These are phyloP conservation scores for Numida meleagris DNA, from an alignment of 2,113 vertebrate species.

Conservation along the genomic window DNA sequence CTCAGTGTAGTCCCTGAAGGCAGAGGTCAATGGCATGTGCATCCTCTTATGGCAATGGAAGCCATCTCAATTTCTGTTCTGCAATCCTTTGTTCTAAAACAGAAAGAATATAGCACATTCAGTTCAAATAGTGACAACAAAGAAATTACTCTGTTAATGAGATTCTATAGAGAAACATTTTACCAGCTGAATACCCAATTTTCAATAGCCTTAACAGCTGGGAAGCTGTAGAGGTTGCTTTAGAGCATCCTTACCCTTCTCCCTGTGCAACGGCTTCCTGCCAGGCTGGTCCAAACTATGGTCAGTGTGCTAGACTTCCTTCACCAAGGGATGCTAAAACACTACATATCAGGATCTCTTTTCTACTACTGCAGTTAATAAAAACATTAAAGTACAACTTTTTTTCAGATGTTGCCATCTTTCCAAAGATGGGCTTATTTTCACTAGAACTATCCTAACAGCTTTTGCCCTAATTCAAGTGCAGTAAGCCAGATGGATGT, in stretches of 20 bases:
- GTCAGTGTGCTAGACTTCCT: background rate
- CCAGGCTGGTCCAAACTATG: background rate
- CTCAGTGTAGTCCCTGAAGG: background rate
- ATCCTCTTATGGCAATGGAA: background rate
- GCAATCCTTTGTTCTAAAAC: background rate
- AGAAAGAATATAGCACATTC: background rate
- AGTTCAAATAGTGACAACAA: background rate
- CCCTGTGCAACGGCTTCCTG: background rate
- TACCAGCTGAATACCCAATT: background rate
- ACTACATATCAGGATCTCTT: background rate
- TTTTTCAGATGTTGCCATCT: background rate
- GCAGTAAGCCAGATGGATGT: background rate
- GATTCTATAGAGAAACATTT: background rate
- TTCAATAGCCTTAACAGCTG: background rate
- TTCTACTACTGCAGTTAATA: background rate
- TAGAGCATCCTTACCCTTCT: background rate
- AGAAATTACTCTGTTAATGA: background rate
- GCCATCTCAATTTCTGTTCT: background rate
- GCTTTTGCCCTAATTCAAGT: background rate
- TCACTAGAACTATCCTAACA: background rate
- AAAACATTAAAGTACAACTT: background rate
- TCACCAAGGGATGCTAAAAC: background rate
- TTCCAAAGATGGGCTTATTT: background rate
- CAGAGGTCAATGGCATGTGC: background rate
- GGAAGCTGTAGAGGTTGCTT: background rate